phyloP scores from a whole-genome alignment of 2,797 vertebrate species.

The Linurgus olivaceus region DNA sequence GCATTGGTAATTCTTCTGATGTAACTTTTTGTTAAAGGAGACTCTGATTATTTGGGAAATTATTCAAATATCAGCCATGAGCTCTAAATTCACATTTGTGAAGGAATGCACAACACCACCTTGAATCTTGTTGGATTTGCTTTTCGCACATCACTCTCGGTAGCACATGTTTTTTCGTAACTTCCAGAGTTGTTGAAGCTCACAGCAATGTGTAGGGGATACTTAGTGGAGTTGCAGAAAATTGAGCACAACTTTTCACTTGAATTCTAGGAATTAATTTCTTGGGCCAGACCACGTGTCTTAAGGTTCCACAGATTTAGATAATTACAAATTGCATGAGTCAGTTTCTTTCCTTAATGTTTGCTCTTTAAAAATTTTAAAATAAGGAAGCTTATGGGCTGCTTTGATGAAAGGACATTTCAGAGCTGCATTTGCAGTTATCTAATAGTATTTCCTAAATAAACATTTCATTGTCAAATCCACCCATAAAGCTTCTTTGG shows the following conservation, averaged over 20 bases:
- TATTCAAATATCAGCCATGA: background rate
- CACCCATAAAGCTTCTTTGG: background rate
- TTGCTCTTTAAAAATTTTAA: background rate
- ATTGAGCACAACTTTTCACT: background rate
- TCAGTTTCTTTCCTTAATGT: background rate
- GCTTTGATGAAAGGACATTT: background rate
- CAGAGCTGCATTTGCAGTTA: background rate
- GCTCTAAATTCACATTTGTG: background rate
- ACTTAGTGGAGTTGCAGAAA: background rate
- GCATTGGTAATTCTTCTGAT: background rate
- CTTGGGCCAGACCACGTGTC: background rate
- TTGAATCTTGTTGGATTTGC: background rate
- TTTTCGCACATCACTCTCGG: background rate
- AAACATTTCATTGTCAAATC: background rate
- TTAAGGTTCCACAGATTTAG: background rate
- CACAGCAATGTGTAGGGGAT: background rate
- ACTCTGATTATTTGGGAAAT: background rate
- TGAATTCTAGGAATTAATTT: background rate
- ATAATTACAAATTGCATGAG: background rate
- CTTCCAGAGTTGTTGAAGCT: background rate
- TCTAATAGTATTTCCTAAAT: background rate
- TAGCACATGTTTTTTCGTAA: background rate
- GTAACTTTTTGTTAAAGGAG: background rate
- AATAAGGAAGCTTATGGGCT: background rate
- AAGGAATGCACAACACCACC: background rate